A percentile compares a stretch with the other conserved stretches of the same genome.
phyloP scores from a whole-genome alignment of 2,113 vertebrate species.

The Aspiorhynchus laticeps region DNA sequence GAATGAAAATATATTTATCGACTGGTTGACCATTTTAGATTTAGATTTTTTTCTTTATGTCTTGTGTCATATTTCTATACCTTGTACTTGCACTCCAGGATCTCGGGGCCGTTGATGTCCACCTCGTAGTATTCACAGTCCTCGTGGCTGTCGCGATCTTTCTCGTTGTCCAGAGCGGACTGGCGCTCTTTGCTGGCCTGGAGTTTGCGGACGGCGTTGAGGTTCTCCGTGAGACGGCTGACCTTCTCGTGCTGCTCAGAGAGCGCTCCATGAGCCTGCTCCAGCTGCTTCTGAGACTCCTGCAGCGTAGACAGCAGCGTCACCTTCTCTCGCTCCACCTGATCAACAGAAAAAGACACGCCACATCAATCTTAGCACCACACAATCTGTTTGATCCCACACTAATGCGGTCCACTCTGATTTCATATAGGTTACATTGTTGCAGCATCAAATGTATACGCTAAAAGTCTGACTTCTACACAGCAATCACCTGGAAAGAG shows the following conservation, averaged over 20 bases:
- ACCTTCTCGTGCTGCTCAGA: constrained; percentile 92
- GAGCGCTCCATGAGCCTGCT: constrained; percentile 86
- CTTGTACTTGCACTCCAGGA: constrained; percentile 96
- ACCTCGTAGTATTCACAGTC: constrained; percentile 97
- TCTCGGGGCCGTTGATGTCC: constrained; percentile 96
- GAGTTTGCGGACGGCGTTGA: constrained; percentile 90
- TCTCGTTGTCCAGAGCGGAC: constrained; percentile 92
- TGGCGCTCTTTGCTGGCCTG: constrained; percentile 94
- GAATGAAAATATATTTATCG: neutral
- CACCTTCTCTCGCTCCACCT: constrained; percentile 95
- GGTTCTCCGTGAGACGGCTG: constrained; percentile 88
- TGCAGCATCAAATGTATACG: neutral
- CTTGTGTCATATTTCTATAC: constrained; percentile 61
- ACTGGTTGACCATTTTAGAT: neutral
- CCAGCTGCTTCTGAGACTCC: constrained; percentile 95
- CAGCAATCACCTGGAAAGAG: neutral
- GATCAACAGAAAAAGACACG: neutral
- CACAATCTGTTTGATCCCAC: neutral
- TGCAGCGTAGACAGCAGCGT: constrained; percentile 86
- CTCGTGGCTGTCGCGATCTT: constrained; percentile 93
- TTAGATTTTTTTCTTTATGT: no score
- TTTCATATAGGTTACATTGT: neutral
- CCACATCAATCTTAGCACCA: neutral
- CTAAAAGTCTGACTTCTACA: neutral
- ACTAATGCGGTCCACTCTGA: neutral